Conservation (phyloP, 2,113 vertebrate species). For the Piaya cayana region DNA sequence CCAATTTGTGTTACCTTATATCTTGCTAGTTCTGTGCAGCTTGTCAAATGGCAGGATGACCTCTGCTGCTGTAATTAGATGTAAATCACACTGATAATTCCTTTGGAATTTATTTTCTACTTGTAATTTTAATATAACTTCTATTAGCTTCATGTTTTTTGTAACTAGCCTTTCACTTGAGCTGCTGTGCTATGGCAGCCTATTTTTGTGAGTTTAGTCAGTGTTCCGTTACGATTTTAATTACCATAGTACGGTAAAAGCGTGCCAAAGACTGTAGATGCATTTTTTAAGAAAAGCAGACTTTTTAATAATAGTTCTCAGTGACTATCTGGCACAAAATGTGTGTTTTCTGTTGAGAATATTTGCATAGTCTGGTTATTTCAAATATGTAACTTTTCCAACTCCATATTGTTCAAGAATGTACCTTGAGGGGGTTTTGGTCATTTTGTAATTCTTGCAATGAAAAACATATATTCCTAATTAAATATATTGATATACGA, state of each 20-base stretch:
- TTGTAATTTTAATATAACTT: conserved; percentile 3
- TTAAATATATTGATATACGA: not conserved
- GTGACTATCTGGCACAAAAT: not conserved
- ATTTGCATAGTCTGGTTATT: not conserved
- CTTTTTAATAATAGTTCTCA: not conserved
- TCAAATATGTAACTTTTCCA: not conserved
- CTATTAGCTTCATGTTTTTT: not conserved
- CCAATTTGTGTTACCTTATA: not conserved
- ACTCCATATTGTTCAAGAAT: not conserved
- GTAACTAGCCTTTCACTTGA: not conserved
- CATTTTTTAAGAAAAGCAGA: not conserved
- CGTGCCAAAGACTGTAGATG: not conserved
- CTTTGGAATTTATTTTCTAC: conserved; percentile 4
- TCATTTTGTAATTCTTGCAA: not conserved
- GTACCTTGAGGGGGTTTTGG: fast-evolving
- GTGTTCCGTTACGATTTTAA: not conserved
- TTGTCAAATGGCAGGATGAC: not conserved
- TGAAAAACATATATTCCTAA: not conserved
- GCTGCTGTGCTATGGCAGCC: not conserved
- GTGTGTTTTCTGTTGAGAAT: fast-evolving
- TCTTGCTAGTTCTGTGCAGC: not conserved
- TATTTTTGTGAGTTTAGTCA: not conserved
- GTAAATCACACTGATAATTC: conserved; percentile 3
- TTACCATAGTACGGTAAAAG: not conserved
- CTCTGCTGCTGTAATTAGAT: conserved; percentile 10